These are phyloP conservation scores for Anastrepha obliqua DNA, from an alignment of 1,140 invertebrate genomes.

Conservation along the genomic window DNA sequence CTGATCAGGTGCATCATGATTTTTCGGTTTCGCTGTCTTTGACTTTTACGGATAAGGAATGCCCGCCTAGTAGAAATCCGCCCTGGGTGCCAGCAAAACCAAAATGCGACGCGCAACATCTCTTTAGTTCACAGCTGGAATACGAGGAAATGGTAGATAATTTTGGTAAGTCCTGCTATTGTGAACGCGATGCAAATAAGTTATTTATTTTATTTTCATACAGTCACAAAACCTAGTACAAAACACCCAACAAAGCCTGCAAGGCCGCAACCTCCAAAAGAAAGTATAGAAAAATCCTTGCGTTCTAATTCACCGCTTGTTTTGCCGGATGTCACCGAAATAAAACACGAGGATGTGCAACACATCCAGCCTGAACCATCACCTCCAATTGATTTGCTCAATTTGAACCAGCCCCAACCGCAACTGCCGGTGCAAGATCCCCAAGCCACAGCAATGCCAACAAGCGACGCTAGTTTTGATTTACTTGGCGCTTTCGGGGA, in stretches of 20 bases:
- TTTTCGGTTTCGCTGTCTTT: constrained; percentile 85
- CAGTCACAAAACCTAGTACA: constrained; percentile 69
- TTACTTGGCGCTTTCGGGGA: constrained; percentile 78
- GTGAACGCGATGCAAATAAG: too few species aligned
- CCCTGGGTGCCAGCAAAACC: constrained; percentile 84
- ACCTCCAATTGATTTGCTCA: constrained; percentile 75
- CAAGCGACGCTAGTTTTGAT: constrained; percentile 77
- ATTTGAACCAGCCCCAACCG: constrained; percentile 74
- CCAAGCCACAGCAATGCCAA: constrained; percentile 71
- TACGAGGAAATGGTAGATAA: constrained; percentile 88
- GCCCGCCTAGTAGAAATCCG: constrained; percentile 79
- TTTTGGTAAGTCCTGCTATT: constrained; percentile 77
- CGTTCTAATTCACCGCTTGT: constrained; percentile 64
- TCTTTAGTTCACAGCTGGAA: constrained; percentile 89
- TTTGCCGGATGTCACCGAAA: constrained; percentile 70
- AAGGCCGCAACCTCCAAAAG: neutral
- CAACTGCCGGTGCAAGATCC: constrained; percentile 59
- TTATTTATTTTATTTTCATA: neutral
- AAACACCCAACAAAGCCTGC: neutral
- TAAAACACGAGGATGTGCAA: constrained; percentile 61
- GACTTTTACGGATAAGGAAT: constrained; percentile 81
- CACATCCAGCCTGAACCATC: constrained; percentile 65
- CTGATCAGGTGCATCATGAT: constrained; percentile 87
- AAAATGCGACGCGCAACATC: constrained; percentile 77
- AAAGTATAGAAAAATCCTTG: constrained; percentile 56